A percentile compares a stretch with the other conserved stretches of the same genome.
Evolutionary conservation across 2,113 vertebrate genomes (phyloP).

Genomic region (Notechis scutatus): DNA sequence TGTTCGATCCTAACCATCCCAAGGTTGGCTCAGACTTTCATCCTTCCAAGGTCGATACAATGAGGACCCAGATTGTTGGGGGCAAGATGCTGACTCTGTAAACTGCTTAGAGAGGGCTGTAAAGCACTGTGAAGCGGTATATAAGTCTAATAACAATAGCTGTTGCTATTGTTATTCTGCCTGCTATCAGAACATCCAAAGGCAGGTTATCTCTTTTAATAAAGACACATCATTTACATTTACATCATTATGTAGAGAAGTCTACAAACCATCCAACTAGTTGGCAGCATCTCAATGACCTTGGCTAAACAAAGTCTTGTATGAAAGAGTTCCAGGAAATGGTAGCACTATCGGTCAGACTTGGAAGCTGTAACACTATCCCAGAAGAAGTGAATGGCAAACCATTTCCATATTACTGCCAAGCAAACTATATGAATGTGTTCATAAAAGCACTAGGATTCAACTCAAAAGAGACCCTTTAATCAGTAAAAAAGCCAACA

Average conservation of each 20-base stretch:
- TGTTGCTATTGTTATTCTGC: neutral
- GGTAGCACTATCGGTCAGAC: neutral
- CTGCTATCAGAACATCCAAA: neutral
- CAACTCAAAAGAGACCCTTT: neutral
- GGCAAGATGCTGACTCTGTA: no score
- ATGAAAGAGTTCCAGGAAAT: neutral
- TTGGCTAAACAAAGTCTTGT: neutral
- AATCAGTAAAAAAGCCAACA: neutral
- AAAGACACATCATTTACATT: neutral
- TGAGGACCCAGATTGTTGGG: no score
- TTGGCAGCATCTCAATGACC: neutral
- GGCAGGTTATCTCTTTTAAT: neutral
- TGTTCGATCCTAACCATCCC: no score
- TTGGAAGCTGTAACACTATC: neutral
- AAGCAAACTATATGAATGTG: neutral
- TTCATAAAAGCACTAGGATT: neutral
- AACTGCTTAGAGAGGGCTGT: no score
- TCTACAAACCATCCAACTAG: neutral
- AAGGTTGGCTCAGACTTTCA: no score
- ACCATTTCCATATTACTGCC: neutral
- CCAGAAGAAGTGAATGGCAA: neutral
- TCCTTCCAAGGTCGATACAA: no score
- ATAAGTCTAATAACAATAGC: no score
- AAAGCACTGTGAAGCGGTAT: no score
- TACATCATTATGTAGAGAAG: neutral